A percentile compares a stretch with the other conserved stretches of the same genome.
phyloP scores from a whole-genome alignment of 2,888 invertebrate species.

The Notodonta ziczac region DNA sequence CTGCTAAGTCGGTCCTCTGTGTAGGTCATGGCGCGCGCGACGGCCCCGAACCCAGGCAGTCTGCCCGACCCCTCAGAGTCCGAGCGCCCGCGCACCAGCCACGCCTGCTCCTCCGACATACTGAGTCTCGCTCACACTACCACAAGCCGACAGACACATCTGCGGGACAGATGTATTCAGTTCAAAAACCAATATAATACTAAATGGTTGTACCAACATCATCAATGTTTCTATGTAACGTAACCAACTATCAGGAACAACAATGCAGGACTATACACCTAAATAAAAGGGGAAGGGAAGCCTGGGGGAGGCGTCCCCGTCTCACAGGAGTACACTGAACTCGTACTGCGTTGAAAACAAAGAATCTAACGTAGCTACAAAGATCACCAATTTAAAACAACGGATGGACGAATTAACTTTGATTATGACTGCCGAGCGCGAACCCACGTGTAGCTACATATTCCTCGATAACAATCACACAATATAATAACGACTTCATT shows the following conservation, averaged over 20 bases:
- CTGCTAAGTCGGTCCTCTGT: conserved; percentile 67
- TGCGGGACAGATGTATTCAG: conserved; percentile 25
- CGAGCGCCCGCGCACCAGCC: conserved; percentile 81
- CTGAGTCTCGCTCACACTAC: conserved; percentile 41
- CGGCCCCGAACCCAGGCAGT: conserved; percentile 70
- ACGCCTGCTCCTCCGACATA: conserved; percentile 87
- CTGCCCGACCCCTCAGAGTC: conserved; percentile 78
- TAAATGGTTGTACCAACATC: no score
- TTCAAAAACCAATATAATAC: no score
- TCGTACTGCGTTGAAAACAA: conserved; percentile 16
- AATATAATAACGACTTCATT: background rate
- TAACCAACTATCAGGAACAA: no score
- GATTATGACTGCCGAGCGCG: conserved; percentile 16
- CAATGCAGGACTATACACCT: no score
- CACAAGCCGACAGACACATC: conserved; percentile 57
- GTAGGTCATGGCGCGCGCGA: conserved; percentile 68
- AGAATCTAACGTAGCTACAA: conserved; percentile 9
- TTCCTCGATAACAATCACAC: conserved; percentile 12
- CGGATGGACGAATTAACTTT: conserved; percentile 28
- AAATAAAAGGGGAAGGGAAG: no score
- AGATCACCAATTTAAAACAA: conserved; percentile 12
- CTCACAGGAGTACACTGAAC: no score
- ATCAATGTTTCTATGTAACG: no score
- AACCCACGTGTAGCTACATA: conserved; percentile 12
- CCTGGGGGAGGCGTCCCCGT: no score